Evolutionary conservation across 1,140 invertebrate genomes (phyloP).

Genomic region (Philaenus spumarius): DNA sequence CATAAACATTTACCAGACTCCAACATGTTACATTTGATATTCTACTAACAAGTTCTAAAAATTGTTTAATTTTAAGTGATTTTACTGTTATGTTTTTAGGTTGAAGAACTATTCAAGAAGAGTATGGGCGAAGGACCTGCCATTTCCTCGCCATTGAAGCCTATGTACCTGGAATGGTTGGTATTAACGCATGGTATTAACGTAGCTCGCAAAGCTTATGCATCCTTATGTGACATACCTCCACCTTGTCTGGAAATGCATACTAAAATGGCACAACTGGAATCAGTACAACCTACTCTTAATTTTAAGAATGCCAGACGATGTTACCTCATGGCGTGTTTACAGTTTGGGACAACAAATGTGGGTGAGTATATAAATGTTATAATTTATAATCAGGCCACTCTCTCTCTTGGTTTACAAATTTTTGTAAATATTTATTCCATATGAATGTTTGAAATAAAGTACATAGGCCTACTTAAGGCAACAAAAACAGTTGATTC

Average conservation of each 20-base stretch:
- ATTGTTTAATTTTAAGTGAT: too few species aligned
- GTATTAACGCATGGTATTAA: slow-evolving; percentile 38
- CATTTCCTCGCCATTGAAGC: slow-evolving; percentile 41
- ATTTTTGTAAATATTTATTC: too few species aligned
- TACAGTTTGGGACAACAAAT: slow-evolving; percentile 46
- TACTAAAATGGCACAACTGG: slow-evolving; percentile 45
- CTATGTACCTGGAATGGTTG: slow-evolving; percentile 45
- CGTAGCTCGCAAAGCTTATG: slow-evolving; percentile 41
- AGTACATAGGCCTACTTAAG: too few species aligned
- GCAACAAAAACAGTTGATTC: too few species aligned
- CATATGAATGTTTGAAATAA: too few species aligned
- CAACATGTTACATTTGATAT: too few species aligned
- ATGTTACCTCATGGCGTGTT: slow-evolving; percentile 41
- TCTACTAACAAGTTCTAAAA: too few species aligned
- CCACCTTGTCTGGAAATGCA: slow-evolving; percentile 45
- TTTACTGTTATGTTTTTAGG: too few species aligned
- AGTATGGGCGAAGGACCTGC: slow-evolving; percentile 35
- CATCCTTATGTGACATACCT: slow-evolving; percentile 36
- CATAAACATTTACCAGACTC: too few species aligned
- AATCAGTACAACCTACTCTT: slow-evolving; percentile 40
- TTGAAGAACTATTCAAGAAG: slow-evolving; percentile 42
- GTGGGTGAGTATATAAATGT: slow-evolving; percentile 32
- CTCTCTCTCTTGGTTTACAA: too few species aligned
- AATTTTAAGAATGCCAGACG: slow-evolving; percentile 37
- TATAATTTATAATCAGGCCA: too few species aligned